Evolutionary conservation across 2,888 invertebrate genomes (phyloP).

Genomic region (Lampropteryx suffumata): DNA sequence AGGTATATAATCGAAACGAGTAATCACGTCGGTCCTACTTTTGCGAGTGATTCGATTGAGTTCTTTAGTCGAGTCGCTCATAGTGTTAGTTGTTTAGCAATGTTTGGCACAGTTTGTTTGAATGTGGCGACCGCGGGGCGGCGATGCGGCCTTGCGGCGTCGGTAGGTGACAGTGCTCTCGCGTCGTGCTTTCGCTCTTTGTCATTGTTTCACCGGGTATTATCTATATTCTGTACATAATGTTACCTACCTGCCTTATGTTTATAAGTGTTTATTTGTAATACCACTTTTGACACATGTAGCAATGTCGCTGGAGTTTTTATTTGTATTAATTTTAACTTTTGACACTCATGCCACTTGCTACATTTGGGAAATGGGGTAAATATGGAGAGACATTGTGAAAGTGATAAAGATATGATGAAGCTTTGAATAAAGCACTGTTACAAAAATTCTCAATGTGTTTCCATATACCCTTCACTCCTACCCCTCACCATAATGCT

Average conservation of each 20-base stretch:
- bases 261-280: constrained; percentile 82
- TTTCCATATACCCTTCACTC: constrained; percentile 83
- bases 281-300: constrained; percentile 84
- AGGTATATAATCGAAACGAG: constrained; percentile 61
- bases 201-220: constrained; percentile 79
- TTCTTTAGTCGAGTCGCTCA: constrained; percentile 14
- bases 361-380: constrained; percentile 86
- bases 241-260: constrained; percentile 76
- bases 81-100: constrained; percentile 27
- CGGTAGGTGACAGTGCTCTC: constrained; percentile 40
- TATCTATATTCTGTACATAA: constrained; percentile 75
- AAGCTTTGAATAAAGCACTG: constrained; percentile 86
- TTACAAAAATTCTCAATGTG: constrained; percentile 86
- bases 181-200: constrained; percentile 70
- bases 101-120: constrained; percentile 18
- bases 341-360: constrained; percentile 77
- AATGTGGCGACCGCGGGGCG: constrained; percentile 27
- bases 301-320: constrained; percentile 80
- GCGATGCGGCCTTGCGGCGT: constrained; percentile 16
- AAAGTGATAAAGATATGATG: constrained; percentile 83
- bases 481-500: constrained; percentile 45
- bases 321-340: constrained; percentile 71
- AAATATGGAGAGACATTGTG: constrained; percentile 88
- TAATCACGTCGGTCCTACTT: constrained; percentile 44
- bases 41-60: constrained; percentile 38